Conservation (phyloP, 2,113 vertebrate species). For the Periophthalmus modestus region DNA sequence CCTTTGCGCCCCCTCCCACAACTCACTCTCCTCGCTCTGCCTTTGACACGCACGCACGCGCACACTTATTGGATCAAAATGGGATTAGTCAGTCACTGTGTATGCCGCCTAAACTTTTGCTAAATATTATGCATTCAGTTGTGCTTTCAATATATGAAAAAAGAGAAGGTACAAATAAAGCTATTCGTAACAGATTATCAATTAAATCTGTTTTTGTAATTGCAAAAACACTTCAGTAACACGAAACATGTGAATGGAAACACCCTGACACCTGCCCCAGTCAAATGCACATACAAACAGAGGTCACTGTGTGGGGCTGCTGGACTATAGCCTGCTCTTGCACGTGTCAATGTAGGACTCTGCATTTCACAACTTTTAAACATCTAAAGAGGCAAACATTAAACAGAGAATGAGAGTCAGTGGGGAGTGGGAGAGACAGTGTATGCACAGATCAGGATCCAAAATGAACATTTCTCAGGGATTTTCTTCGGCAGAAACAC, state of each 20-base stretch:
- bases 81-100: slow-evolving; percentile 70
- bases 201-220: too few relatives aligned
- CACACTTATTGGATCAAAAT: slow-evolving; percentile 75
- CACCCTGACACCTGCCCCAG: slow-evolving; percentile 33
- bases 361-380: slow-evolving; percentile 73
- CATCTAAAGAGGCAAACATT: slow-evolving; percentile 73
- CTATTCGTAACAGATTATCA: too few relatives aligned
- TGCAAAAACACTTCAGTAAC: too few relatives aligned
- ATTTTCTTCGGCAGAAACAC: slow-evolving; percentile 78
- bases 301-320: slow-evolving; percentile 14
- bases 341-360: slow-evolving; percentile 51
- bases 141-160: slow-evolving; percentile 30
- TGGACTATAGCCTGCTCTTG: slow-evolving; percentile 36
- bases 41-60: slow-evolving; percentile 49
- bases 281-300: slow-evolving; percentile 29
- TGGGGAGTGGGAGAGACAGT: slow-evolving; percentile 69
- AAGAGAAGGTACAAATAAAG: not conserved
- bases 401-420: slow-evolving; percentile 72
- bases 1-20: slow-evolving; percentile 44
- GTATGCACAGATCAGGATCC: slow-evolving; percentile 77
- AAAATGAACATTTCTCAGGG: slow-evolving; percentile 84
- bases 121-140: slow-evolving; percentile 45
- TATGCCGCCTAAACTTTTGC: slow-evolving; percentile 58
- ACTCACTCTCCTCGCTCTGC: slow-evolving; percentile 27
- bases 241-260: not conserved